Evolutionary conservation across 2,113 vertebrate species (phyloP).

Genomic region (Poeciliopsis retropinna): DNA sequence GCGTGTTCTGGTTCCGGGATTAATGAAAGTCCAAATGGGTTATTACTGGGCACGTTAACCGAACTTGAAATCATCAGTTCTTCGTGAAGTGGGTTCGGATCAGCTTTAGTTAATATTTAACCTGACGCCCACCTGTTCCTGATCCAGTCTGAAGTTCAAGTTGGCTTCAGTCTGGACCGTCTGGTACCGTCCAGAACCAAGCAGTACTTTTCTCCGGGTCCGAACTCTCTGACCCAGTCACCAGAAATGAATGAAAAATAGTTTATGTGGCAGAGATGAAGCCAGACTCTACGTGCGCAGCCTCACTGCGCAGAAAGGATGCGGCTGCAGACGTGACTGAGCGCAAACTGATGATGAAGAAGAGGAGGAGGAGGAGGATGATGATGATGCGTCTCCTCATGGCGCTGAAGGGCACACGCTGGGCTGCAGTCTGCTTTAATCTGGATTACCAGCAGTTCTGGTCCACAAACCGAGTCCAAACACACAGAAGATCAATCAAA

Average conservation of each 20-base stretch:
- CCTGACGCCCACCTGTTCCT: background rate
- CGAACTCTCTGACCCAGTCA: background rate
- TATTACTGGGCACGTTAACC: background rate
- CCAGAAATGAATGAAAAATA: background rate
- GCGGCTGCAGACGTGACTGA: conserved; percentile 1
- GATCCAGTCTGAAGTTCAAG: background rate
- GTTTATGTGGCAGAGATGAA: background rate
- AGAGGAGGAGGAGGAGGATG: background rate
- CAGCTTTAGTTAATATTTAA: background rate
- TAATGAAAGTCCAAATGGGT: background rate
- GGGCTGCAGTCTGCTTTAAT: background rate
- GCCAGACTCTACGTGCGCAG: background rate
- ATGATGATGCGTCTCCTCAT: background rate
- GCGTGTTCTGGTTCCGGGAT: background rate
- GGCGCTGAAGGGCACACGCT: background rate
- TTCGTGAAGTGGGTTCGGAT: background rate
- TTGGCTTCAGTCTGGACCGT: background rate
- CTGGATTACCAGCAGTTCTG: background rate
- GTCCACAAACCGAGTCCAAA: no score
- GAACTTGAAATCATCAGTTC: background rate
- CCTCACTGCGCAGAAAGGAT: background rate
- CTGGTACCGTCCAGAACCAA: background rate
- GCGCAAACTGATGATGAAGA: background rate
- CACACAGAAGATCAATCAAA: no score
- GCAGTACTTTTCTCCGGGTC: background rate